Percentiles rank a stretch among this genome's conserved stretches.
Evolutionary conservation across 2,888 invertebrate genomes (phyloP).

Genomic region (Caenorhabditis parvicauda): DNA sequence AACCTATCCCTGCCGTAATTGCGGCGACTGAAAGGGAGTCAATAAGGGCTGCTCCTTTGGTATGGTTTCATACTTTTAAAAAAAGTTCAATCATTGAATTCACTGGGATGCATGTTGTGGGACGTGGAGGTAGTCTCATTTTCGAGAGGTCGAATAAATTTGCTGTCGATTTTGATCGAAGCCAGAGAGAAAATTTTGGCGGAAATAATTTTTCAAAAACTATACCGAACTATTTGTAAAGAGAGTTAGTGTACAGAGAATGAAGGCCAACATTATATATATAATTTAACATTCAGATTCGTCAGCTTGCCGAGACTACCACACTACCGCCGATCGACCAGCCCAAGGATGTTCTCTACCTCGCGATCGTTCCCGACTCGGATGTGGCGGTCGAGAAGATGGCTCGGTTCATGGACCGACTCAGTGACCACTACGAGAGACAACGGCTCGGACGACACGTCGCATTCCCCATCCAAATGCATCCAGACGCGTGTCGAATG

Average conservation of each 20-base stretch:
- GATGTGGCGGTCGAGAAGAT: constrained; percentile 79
- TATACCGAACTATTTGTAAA: no score
- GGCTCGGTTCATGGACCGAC: constrained; percentile 40
- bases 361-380: constrained; percentile 89
- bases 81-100: no score
- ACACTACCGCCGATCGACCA: constrained; percentile 94
- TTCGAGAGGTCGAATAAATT: no score
- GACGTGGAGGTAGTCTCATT: no score
- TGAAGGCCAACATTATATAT: no score
- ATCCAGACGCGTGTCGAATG: constrained; percentile 6
- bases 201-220: no score
- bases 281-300: constrained; percentile 54
- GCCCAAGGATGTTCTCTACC: constrained; percentile 87
- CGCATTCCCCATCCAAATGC: constrained; percentile 70
- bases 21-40: constrained; percentile 29
- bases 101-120: no score
- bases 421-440: constrained; percentile 73
- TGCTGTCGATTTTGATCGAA: no score
- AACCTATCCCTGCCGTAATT: constrained; percentile 66
- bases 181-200: no score
- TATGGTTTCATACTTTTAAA: no score
- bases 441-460: constrained; percentile 87
- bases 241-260: no score
- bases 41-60: constrained; percentile 25
- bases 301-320: constrained; percentile 76